These are phyloP conservation scores for Rugalucina vietnamica DNA, from an alignment of 2,888 invertebrate species.

Conservation along the genomic window DNA sequence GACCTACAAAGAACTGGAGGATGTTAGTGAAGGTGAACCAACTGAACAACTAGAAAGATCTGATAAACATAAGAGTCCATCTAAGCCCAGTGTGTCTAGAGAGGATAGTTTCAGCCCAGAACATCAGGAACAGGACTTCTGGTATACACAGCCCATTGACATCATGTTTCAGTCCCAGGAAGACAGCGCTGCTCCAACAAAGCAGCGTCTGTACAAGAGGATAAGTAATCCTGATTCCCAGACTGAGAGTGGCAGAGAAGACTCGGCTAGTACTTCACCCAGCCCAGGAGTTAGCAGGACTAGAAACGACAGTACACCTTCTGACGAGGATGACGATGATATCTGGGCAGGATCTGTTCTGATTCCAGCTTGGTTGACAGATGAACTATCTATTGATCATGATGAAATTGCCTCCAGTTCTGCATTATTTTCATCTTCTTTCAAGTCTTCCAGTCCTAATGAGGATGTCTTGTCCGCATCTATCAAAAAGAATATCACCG, in stretches of 20 bases:
- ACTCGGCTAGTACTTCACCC: slow-evolving; percentile 33
- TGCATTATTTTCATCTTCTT: slow-evolving; percentile 18
- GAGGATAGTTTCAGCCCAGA: slow-evolving; percentile 69
- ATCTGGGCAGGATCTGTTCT: slow-evolving; percentile 56
- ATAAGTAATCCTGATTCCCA: slow-evolving; percentile 66
- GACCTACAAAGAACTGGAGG: slow-evolving; percentile 59
- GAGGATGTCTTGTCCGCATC: neutral
- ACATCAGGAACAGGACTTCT: slow-evolving; percentile 73
- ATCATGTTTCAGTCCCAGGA: slow-evolving; percentile 63
- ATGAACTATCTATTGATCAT: slow-evolving; percentile 38
- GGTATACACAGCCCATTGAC: slow-evolving; percentile 78
- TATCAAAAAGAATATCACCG: neutral
- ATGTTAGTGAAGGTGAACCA: slow-evolving; percentile 47
- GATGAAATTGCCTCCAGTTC: neutral
- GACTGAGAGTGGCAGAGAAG: slow-evolving; percentile 27
- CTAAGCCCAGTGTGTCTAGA: slow-evolving; percentile 1
- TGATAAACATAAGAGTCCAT: slow-evolving; percentile 13
- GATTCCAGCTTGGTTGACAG: slow-evolving; percentile 60
- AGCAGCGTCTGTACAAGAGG: slow-evolving; percentile 72
- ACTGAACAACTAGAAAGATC: slow-evolving; percentile 34
- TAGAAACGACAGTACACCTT: slow-evolving; percentile 22
- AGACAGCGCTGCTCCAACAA: slow-evolving; percentile 47
- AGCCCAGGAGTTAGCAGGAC: slow-evolving; percentile 45
- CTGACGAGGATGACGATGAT: slow-evolving; percentile 34
- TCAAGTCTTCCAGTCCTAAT: slow-evolving; percentile 57